These are phyloP conservation scores for Aurelia sp. DNA, from an alignment of 30 jellyfish, hydroid and myxozoan species.

Conservation along the genomic window DNA sequence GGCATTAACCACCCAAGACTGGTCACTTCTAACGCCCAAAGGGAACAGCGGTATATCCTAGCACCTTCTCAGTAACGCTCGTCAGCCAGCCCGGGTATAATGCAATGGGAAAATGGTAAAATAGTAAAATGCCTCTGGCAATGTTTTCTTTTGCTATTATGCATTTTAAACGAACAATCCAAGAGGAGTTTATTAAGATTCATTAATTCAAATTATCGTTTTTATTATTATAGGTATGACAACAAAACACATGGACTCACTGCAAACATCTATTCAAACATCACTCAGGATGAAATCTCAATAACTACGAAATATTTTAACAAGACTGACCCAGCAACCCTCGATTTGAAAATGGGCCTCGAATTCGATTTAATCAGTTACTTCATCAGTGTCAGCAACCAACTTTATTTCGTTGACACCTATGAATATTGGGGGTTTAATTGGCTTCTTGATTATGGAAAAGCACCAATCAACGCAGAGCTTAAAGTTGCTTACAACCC, in stretches of 20 bases:
- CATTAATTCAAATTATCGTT: not conserved
- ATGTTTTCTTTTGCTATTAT: too few relatives aligned
- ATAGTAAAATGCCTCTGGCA: too few relatives aligned
- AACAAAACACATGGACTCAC: slow-evolving; percentile 73
- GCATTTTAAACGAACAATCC: too few relatives aligned
- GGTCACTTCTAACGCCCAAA: too few relatives aligned
- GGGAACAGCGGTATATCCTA: too few relatives aligned
- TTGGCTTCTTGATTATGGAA: slow-evolving; percentile 49
- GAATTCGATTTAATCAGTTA: slow-evolving; percentile 34
- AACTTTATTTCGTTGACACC: slow-evolving; percentile 63
- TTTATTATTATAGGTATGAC: slow-evolving; percentile 60
- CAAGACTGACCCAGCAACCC: slow-evolving; percentile 87
- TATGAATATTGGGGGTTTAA: slow-evolving; percentile 91
- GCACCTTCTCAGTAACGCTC: too few relatives aligned
- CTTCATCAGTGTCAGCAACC: slow-evolving; percentile 34
- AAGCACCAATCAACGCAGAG: slow-evolving; percentile 34
- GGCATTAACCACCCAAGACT: too few relatives aligned
- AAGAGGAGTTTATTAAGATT: too few relatives aligned
- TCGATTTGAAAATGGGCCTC: slow-evolving; percentile 81
- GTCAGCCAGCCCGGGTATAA: too few relatives aligned
- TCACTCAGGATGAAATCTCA: slow-evolving; percentile 60
- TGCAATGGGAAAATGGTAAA: too few relatives aligned
- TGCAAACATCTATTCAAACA: slow-evolving; percentile 68
- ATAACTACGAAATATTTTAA: slow-evolving; percentile 67
- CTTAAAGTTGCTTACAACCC: slow-evolving; percentile 72